Evolutionary conservation across 2,888 invertebrate genomes (phyloP).

Genomic region (Hybos culiciformis): DNA sequence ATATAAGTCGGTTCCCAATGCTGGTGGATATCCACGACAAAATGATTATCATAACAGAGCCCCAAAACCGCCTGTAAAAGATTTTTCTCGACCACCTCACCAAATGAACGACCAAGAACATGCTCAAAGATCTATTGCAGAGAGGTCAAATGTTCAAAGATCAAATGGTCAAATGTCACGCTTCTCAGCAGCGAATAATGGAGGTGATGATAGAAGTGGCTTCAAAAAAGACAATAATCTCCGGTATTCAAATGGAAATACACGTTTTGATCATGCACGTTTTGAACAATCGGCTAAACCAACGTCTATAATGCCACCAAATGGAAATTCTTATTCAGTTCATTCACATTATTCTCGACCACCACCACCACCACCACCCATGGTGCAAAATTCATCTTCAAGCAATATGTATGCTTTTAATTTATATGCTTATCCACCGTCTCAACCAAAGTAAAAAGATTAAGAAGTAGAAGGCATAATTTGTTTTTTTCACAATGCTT

Average conservation of each 20-base stretch:
- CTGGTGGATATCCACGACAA: conserved; percentile 8
- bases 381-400: no score
- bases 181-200: conserved; percentile 16
- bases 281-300: conserved; percentile 1
- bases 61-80: conserved; percentile 13
- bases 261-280: neutral
- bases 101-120: conserved; percentile 14
- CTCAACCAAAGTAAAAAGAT: no score
- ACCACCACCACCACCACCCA: conserved; percentile 18
- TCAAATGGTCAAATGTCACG: conserved; percentile 22
- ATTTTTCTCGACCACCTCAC: conserved; percentile 1
- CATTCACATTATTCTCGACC: neutral
- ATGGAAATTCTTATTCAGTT: neutral
- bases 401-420: no score
- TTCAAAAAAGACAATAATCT: neutral
- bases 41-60: conserved; percentile 10
- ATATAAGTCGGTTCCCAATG: conserved; percentile 14
- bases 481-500: no score
- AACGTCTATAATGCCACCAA: neutral
- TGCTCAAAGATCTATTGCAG: conserved; percentile 8
- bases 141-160: conserved; percentile 14
- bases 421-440: no score
- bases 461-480: no score
- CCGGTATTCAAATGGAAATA: neutral
- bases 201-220: neutral